A percentile compares a stretch with the other conserved stretches of the same genome.
Evolutionary conservation across 2,888 invertebrate genomes (phyloP).

Genomic region (Chymomyza procnemis): DNA sequence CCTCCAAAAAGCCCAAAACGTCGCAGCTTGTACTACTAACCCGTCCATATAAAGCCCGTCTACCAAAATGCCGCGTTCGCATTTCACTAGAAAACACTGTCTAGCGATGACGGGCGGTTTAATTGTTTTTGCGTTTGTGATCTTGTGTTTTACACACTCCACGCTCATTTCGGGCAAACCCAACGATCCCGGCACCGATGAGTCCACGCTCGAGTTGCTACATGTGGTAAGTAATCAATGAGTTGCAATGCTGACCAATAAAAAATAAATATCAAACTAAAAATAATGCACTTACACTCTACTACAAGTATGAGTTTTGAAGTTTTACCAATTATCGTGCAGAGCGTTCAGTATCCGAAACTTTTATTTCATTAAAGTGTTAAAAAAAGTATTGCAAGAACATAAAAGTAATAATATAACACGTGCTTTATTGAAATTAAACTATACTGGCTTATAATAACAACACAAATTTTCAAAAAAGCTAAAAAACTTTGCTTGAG

Average conservation of each 20-base stretch:
- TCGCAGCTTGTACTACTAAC: slow-evolving; percentile 1
- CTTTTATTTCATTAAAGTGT: too few species aligned
- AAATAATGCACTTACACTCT: not conserved
- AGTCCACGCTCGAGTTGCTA: slow-evolving; percentile 73
- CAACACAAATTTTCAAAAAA: too few species aligned
- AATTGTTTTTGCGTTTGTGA: slow-evolving; percentile 64
- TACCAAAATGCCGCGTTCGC: slow-evolving; percentile 74
- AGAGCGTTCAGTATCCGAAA: too few species aligned
- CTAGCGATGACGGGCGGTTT: slow-evolving; percentile 74
- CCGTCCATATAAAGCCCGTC: slow-evolving; percentile 55
- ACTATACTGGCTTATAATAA: too few species aligned
- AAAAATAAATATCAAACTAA: too few species aligned
- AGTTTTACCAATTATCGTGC: too few species aligned
- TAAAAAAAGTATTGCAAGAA: too few species aligned
- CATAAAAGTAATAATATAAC: too few species aligned
- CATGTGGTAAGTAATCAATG: slow-evolving; percentile 75
- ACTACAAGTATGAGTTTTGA: too few species aligned
- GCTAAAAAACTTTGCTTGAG: too few species aligned
- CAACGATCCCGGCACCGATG: slow-evolving; percentile 56
- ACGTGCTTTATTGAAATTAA: too few species aligned
- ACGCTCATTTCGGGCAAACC: slow-evolving; percentile 56
- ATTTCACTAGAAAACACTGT: slow-evolving; percentile 74
- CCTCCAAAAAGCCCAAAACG: not conserved
- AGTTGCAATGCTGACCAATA: not conserved
- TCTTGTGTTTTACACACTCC: slow-evolving; percentile 71